Conservation (phyloP, 2,113 vertebrate species). For the Nettapus auritus region DNA sequence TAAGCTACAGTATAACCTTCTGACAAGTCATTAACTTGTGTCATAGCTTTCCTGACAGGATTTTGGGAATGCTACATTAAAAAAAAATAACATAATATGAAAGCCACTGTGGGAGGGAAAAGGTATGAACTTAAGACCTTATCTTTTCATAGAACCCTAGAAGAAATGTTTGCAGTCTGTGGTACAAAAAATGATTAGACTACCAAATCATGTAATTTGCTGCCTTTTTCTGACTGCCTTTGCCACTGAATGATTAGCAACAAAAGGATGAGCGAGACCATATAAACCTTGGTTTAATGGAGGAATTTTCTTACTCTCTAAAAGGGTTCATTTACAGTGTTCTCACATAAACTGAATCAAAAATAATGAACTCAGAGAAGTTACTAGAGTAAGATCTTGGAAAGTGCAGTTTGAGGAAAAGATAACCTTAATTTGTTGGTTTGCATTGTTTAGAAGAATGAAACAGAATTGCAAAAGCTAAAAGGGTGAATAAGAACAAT, state of each 20-base stretch:
- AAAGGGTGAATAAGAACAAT: not conserved
- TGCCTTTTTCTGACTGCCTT: not conserved
- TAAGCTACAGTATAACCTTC: not conserved
- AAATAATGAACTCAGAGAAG: not conserved
- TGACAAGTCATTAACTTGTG: conserved; percentile 14
- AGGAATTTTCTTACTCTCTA: not conserved
- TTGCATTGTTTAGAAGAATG: not conserved
- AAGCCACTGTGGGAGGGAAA: not conserved
- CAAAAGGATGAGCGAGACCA: not conserved
- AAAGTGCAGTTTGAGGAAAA: not conserved
- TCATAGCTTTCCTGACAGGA: not conserved
- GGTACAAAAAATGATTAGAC: not conserved
- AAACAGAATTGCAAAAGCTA: not conserved
- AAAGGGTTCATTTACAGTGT: not conserved
- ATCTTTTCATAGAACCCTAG: not conserved
- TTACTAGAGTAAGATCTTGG: not conserved
- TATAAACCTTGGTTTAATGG: not conserved
- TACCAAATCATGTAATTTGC: not conserved
- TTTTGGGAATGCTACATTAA: not conserved
- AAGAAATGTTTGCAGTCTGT: not conserved
- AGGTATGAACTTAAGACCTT: not conserved
- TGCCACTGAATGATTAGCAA: not conserved
- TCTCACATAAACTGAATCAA: not conserved
- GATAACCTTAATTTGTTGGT: not conserved
- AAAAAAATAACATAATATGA: not conserved